phyloP scores from a whole-genome alignment of 2,113 vertebrate genomes.

The Callipepla squamata region DNA sequence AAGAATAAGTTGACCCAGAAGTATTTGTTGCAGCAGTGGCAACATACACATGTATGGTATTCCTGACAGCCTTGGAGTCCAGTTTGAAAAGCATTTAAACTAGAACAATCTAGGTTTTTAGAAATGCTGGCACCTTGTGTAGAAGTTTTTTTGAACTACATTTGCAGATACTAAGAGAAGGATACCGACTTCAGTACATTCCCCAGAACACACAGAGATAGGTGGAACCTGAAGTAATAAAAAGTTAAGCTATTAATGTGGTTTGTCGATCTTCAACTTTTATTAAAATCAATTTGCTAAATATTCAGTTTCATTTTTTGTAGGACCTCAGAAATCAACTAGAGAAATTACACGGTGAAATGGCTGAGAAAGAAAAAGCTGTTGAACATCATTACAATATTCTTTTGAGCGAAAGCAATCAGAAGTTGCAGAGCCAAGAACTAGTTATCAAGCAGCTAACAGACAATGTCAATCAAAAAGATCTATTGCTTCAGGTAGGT shows the following conservation, averaged over 20 bases:
- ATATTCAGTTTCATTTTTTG: neutral
- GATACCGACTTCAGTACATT: neutral
- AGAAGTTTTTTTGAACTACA: neutral
- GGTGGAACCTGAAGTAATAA: neutral
- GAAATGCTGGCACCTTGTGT: neutral
- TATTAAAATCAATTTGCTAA: constrained; percentile 16
- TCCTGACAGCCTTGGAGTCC: neutral
- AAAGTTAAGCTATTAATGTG: neutral
- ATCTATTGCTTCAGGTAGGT: constrained; percentile 86
- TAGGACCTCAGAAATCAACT: constrained; percentile 92
- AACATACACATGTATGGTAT: neutral
- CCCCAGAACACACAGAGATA: neutral
- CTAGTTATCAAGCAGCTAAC: constrained; percentile 81
- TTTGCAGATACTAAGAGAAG: neutral
- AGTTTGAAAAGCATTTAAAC: neutral
- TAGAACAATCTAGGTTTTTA: neutral
- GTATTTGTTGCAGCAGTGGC: neutral
- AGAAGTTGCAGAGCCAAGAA: constrained; percentile 83
- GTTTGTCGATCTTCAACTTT: constrained; percentile 4
- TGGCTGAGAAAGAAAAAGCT: constrained; percentile 82
- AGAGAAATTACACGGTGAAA: constrained; percentile 87
- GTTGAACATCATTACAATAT: constrained; percentile 81
- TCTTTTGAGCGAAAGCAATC: constrained; percentile 82
- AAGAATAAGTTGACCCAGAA: constrained; percentile 29
- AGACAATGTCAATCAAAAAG: constrained; percentile 81